phyloP scores from a whole-genome alignment of 2,888 invertebrate genomes.

The Empis livida region DNA sequence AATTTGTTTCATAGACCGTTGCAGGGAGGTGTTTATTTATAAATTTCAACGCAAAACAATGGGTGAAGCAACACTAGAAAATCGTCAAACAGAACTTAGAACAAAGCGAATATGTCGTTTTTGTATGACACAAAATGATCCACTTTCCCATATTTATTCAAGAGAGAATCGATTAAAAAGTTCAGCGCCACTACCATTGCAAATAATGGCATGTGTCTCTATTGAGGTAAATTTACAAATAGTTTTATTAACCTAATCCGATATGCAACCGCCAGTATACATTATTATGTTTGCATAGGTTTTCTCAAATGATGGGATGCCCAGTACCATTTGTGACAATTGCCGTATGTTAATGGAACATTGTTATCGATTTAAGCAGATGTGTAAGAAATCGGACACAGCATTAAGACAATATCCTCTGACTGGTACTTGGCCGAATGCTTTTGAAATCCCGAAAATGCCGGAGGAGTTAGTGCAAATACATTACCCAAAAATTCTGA shows the following conservation, averaged over 20 bases:
- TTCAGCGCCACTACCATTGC: conserved; percentile 52
- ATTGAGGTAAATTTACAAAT: conserved; percentile 50
- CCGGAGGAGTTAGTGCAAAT: conserved; percentile 29
- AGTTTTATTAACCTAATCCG: no score
- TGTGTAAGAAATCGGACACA: conserved; percentile 63
- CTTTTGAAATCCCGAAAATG: conserved; percentile 37
- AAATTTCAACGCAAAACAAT: no score
- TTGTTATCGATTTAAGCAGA: conserved; percentile 60
- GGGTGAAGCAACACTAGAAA: no score
- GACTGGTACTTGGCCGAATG: conserved; percentile 44
- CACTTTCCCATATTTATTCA: not conserved
- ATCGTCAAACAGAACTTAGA: conserved; percentile 40
- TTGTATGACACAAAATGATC: conserved; percentile 50
- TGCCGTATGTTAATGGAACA: conserved; percentile 56
- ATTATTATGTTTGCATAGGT: conserved; percentile 18
- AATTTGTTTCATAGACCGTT: no score
- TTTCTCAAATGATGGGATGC: conserved; percentile 51
- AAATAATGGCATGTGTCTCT: conserved; percentile 64
- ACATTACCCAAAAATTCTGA: conserved; percentile 21
- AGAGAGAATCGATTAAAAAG: conserved; percentile 41
- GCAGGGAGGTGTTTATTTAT: no score
- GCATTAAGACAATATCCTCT: conserved; percentile 53
- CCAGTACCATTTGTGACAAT: conserved; percentile 52
- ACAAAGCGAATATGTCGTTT: conserved; percentile 59
- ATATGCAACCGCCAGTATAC: no score